These are phyloP conservation scores for Drosophila yooni DNA, from an alignment of 2,888 invertebrate species.

Conservation along the genomic window DNA sequence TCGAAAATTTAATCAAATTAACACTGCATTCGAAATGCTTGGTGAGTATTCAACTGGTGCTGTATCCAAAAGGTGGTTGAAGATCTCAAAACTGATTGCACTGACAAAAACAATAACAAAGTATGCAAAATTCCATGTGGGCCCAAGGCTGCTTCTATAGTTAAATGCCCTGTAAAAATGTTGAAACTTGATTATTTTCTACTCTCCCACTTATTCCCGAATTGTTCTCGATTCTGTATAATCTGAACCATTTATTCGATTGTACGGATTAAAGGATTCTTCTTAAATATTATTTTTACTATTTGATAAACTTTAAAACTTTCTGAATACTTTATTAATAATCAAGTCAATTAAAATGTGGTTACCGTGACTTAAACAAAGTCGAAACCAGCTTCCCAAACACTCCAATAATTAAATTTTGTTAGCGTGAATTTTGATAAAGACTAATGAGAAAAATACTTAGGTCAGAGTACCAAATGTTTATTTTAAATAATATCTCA, in stretches of 20 bases:
- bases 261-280: not conserved
- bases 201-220: not conserved
- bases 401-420: not conserved
- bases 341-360: not conserved
- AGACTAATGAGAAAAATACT: not conserved
- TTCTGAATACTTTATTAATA: not conserved
- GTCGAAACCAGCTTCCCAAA: not conserved
- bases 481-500: not conserved
- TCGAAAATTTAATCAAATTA: conserved; percentile 75
- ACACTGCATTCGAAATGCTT: conserved; percentile 57
- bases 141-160: not conserved
- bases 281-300: not conserved
- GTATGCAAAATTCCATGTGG: no score
- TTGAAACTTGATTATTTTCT: not conserved
- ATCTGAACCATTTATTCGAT: not conserved
- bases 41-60: not conserved
- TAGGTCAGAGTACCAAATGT: not conserved
- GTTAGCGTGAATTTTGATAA: not conserved
- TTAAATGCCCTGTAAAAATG: not conserved
- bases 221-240: not conserved
- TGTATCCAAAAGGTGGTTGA: not conserved
- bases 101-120: not conserved
- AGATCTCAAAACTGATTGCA: not conserved
- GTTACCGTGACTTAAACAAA: not conserved
- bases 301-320: not conserved